These are phyloP conservation scores for Morone chrysops DNA, from an alignment of 2,113 vertebrate species.

Conservation along the genomic window DNA sequence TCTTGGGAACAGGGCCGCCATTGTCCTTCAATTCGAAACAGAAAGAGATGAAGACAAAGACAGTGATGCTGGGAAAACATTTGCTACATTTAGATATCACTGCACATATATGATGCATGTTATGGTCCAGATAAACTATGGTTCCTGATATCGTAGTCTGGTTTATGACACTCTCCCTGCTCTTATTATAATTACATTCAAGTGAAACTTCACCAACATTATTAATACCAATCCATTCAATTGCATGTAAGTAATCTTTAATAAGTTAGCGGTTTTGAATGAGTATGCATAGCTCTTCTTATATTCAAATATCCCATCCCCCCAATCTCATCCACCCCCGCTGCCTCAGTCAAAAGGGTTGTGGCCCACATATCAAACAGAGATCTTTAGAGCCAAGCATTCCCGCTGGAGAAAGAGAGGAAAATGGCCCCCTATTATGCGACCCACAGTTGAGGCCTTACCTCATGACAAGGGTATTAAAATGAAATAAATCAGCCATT, in stretches of 20 bases:
- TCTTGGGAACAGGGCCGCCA: constrained; percentile 70
- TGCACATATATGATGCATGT: constrained; percentile 20
- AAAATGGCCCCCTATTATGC: constrained; percentile 80
- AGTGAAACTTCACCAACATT: constrained; percentile 13
- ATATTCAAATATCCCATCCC: constrained; percentile 45
- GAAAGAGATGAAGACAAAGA: constrained; percentile 59
- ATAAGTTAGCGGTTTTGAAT: constrained; percentile 32
- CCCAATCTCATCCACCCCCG: constrained; percentile 40
- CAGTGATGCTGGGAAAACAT: neutral
- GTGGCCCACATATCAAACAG: constrained; percentile 77
- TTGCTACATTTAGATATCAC: neutral
- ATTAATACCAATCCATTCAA: constrained; percentile 7
- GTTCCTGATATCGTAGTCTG: constrained; percentile 9
- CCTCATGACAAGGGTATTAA: constrained; percentile 87
- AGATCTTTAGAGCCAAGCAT: constrained; percentile 78
- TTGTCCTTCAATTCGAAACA: constrained; percentile 70
- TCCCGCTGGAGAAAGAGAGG: constrained; percentile 72
- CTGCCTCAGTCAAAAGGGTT: constrained; percentile 58
- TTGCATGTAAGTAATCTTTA: constrained; percentile 24
- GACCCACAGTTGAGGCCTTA: constrained; percentile 73
- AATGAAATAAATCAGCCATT: constrained; percentile 89
- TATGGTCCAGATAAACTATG: neutral
- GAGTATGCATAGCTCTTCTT: constrained; percentile 33
- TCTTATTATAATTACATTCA: neutral
- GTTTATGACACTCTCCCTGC: neutral